Percentiles rank a stretch among this genome's conserved stretches.
phyloP scores from a whole-genome alignment of 2,888 invertebrate species.

The Heliconius aoede region DNA sequence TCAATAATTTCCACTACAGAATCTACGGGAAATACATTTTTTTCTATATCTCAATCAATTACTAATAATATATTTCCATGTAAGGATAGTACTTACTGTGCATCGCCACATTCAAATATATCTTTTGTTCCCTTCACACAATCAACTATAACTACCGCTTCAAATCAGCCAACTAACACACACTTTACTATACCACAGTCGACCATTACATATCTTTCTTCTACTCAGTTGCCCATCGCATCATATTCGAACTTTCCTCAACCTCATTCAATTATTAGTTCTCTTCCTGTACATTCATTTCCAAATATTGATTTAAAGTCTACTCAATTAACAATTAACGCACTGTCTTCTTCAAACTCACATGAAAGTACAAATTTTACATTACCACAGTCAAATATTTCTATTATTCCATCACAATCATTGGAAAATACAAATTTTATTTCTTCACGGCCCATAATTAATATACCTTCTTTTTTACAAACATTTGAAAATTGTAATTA shows the following conservation, averaged over 20 bases:
- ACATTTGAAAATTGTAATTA: constrained; percentile 1
- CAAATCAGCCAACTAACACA: neutral
- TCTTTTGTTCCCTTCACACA: neutral
- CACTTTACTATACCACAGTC: neutral
- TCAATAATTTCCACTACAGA: neutral
- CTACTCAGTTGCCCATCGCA: neutral
- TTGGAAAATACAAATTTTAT: neutral
- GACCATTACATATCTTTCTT: neutral
- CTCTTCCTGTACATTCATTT: neutral
- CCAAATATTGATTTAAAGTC: neutral
- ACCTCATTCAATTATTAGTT: neutral
- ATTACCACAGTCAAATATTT: neutral
- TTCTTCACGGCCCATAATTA: neutral
- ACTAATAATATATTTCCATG: neutral
- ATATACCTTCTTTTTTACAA: neutral
- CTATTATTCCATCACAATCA: neutral
- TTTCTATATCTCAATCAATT: neutral
- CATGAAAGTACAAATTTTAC: neutral
- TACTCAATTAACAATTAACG: neutral
- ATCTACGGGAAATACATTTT: neutral
- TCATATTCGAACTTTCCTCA: neutral
- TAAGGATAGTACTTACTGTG: neutral
- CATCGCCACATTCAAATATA: neutral
- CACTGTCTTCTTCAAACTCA: neutral
- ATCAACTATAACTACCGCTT: neutral